Percentiles rank a stretch among this genome's conserved stretches.
Conservation (phyloP, 1,140 invertebrate species). For the Aphis gossypii region DNA sequence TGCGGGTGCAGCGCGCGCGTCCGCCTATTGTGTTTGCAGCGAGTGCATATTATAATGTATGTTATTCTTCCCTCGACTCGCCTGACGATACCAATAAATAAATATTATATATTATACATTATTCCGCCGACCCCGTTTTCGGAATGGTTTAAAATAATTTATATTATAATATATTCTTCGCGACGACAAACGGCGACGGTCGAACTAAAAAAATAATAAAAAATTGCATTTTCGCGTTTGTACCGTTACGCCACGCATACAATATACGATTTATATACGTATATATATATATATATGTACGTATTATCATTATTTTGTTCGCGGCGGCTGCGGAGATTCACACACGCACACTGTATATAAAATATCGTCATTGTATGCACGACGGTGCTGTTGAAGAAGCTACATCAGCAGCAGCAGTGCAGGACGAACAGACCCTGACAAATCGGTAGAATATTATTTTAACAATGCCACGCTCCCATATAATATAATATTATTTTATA, state of each 20-base stretch:
- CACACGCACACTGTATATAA: not conserved
- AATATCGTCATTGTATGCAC: not conserved
- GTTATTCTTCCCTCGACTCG: not conserved
- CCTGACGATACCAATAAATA: not conserved
- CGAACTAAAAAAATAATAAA: not conserved
- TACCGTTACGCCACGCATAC: not conserved
- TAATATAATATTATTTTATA: not conserved
- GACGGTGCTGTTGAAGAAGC: not conserved
- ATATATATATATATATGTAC: not conserved
- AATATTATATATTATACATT: not conserved
- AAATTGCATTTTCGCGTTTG: not conserved
- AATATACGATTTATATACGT: not conserved
- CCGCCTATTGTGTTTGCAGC: not conserved
- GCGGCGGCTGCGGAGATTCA: not conserved
- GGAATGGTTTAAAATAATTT: not conserved
- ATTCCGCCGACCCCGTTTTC: not conserved
- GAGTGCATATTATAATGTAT: not conserved
- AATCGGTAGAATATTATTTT: conserved; percentile 39
- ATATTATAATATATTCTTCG: not conserved
- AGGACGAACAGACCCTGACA: conserved; percentile 39
- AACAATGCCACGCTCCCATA: not conserved
- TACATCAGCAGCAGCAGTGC: not conserved
- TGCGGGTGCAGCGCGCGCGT: not conserved
- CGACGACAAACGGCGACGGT: not conserved
- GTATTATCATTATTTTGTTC: not conserved